These are phyloP conservation scores for Salmo trutta DNA, from an alignment of 2,797 vertebrate species.

Conservation along the genomic window DNA sequence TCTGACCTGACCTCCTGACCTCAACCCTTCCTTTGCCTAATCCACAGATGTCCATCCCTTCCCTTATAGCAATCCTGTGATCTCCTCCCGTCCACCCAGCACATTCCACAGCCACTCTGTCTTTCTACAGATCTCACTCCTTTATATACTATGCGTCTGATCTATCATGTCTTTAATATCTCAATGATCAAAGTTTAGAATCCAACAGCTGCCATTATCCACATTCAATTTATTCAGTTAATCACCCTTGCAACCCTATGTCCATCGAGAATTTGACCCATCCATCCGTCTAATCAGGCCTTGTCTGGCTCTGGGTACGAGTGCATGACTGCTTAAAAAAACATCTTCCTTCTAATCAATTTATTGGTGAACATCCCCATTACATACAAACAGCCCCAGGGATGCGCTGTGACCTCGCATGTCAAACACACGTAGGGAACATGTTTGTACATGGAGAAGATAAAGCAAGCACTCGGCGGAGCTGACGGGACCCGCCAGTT, in stretches of 20 bases:
- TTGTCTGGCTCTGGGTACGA: background rate
- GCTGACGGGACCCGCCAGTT: conserved; percentile 49
- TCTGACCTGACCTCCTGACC: too few relatives aligned
- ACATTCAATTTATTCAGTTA: conserved; percentile 9
- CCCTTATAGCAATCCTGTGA: too few relatives aligned
- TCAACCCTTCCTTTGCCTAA: too few relatives aligned
- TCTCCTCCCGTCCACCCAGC: too few relatives aligned
- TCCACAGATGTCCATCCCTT: too few relatives aligned
- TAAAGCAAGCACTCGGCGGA: conserved; percentile 25
- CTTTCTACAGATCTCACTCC: too few relatives aligned
- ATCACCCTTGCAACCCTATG: background rate
- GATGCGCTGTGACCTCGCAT: conserved; percentile 19
- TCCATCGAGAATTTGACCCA: background rate
- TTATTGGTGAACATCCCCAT: background rate
- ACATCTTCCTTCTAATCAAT: background rate
- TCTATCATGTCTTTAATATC: too few relatives aligned
- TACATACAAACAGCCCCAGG: conserved; percentile 7
- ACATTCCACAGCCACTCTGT: too few relatives aligned
- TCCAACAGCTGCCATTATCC: background rate
- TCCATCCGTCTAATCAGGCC: background rate
- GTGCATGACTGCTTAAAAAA: background rate
- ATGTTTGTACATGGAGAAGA: conserved; percentile 41
- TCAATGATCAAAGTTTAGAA: too few relatives aligned
- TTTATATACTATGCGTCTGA: too few relatives aligned
- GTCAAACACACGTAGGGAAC: conserved; percentile 13